Evolutionary conservation across 2,797 vertebrate species (phyloP).

Genomic region (Ciconia nigra): DNA sequence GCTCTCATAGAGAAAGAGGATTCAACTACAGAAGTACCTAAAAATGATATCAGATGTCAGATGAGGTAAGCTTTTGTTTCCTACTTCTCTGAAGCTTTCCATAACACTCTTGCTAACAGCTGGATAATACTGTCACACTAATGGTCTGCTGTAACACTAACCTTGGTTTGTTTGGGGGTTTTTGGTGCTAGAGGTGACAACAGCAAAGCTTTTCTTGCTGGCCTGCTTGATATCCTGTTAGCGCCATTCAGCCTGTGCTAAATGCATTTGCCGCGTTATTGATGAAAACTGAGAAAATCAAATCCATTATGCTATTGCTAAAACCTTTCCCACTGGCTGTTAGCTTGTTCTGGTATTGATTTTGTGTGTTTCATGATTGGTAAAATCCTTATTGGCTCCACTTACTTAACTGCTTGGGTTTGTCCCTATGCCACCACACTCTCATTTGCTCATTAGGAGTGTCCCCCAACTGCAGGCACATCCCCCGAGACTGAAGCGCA

Average conservation of each 20-base stretch:
- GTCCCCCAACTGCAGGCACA: neutral
- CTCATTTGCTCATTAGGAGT: neutral
- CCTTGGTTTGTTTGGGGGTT: neutral
- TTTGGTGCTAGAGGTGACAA: neutral
- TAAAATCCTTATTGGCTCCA: neutral
- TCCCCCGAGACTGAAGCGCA: neutral
- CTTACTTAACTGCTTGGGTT: neutral
- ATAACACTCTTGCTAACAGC: neutral
- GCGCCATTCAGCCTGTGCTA: neutral
- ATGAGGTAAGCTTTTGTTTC: neutral
- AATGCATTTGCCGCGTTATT: neutral
- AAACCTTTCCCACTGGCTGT: neutral
- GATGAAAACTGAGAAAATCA: slow-evolving; percentile 35
- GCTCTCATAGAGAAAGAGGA: neutral
- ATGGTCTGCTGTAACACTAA: neutral
- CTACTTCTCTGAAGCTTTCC: neutral
- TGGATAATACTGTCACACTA: neutral
- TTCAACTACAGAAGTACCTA: neutral
- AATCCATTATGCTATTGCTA: slow-evolving; percentile 25
- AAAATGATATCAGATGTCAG: neutral
- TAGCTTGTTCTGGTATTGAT: slow-evolving; percentile 17
- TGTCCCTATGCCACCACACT: neutral
- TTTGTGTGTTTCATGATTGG: neutral
- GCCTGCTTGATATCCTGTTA: neutral
- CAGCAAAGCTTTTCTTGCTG: neutral